Percentiles rank a stretch among this genome's conserved stretches.
These are phyloP conservation scores for Danaus plexippus DNA, from an alignment of 1,140 invertebrate species.

Conservation along the genomic window DNA sequence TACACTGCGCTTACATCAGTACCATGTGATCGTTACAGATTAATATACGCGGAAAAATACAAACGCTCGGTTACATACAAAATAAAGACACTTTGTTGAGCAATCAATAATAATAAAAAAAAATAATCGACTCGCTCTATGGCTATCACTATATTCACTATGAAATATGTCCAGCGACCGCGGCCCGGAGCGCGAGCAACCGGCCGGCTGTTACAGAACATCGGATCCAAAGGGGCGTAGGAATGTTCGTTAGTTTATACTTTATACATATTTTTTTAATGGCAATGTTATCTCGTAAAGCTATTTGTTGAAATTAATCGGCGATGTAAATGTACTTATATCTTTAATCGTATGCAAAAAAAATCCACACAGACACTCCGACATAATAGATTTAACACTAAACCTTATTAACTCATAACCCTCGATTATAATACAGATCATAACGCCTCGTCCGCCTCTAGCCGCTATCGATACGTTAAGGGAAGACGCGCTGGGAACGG, in stretches of 20 bases:
- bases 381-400: conserved; percentile 16
- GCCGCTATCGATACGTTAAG: not conserved
- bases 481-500: conserved; percentile 16
- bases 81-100: conserved; percentile 59
- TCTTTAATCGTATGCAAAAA: conserved; percentile 6
- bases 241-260: conserved; percentile 48
- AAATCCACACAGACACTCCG: conserved; percentile 21
- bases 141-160: conserved; percentile 34
- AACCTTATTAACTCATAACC: conserved; percentile 7
- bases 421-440: conserved; percentile 9
- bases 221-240: conserved; percentile 31
- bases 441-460: not conserved
- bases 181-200: not conserved
- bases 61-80: conserved; percentile 60
- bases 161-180: conserved; percentile 12
- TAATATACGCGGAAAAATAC: conserved; percentile 56
- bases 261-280: conserved; percentile 25
- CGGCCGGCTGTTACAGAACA: not conserved
- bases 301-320: conserved; percentile 1
- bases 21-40: conserved; percentile 58
- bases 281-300: conserved; percentile 32
- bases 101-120: conserved; percentile 53
- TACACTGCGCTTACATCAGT: conserved; percentile 64
- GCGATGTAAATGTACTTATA: conserved; percentile 3
- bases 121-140: conserved; percentile 61